Evolutionary conservation across 2,888 invertebrate species (phyloP).

Genomic region (Zeuzera pyrina): DNA sequence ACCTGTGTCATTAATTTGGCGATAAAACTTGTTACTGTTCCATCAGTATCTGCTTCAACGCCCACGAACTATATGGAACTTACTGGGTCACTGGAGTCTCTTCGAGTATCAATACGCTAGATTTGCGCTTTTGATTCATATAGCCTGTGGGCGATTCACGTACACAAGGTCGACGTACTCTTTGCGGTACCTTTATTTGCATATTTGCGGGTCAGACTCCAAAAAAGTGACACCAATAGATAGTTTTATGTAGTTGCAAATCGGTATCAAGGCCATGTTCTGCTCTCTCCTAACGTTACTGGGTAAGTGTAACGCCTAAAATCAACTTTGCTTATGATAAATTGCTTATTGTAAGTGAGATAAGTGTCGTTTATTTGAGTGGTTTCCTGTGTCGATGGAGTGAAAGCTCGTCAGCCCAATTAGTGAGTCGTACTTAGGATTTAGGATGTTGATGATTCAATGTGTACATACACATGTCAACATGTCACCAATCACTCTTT

Average conservation of each 20-base stretch:
- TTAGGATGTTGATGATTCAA: constrained; percentile 31
- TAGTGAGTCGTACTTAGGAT: constrained; percentile 33
- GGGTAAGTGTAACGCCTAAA: constrained; percentile 69
- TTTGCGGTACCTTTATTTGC: constrained; percentile 66
- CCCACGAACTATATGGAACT: constrained; percentile 61
- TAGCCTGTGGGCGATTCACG: constrained; percentile 44
- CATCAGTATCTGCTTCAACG: no score
- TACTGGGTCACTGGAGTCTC: constrained; percentile 66
- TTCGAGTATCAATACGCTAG: constrained; percentile 37
- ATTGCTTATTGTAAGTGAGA: constrained; percentile 65
- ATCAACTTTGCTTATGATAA: constrained; percentile 60
- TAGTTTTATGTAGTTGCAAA: constrained; percentile 43
- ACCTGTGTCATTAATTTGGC: no score
- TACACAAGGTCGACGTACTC: constrained; percentile 65
- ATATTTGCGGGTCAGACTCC: constrained; percentile 51
- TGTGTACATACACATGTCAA: no score
- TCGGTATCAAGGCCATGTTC: constrained; percentile 62
- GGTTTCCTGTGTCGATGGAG: constrained; percentile 60
- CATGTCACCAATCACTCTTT: no score
- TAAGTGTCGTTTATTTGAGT: constrained; percentile 61
- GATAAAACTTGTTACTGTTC: no score
- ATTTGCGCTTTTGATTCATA: constrained; percentile 53
- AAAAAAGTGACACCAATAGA: constrained; percentile 64
- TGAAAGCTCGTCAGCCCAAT: constrained; percentile 46
- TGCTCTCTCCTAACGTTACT: constrained; percentile 60